Percentiles rank a stretch among this genome's conserved stretches.
Evolutionary conservation across 2,113 vertebrate genomes (phyloP).

Genomic region (Baryphthengus martii): DNA sequence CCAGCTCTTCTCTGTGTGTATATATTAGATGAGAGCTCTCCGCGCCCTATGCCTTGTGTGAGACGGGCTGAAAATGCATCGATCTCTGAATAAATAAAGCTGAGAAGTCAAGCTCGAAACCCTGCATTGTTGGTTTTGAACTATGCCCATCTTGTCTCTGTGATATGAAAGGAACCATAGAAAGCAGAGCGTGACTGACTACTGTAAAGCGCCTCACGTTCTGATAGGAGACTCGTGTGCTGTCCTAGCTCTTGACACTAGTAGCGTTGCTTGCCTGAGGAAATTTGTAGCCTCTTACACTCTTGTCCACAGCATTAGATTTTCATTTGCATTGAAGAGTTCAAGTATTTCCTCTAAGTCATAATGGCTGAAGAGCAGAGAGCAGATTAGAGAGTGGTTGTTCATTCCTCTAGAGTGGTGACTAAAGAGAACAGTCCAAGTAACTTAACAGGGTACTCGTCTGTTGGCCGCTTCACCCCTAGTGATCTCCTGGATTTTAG

Average conservation of each 20-base stretch:
- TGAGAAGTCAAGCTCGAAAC: constrained; percentile 12
- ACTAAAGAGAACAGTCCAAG: neutral
- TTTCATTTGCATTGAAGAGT: neutral
- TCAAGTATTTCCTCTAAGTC: neutral
- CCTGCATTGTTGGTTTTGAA: neutral
- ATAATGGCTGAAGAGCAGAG: neutral
- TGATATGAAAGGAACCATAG: neutral
- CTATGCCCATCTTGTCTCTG: neutral
- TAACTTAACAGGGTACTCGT: neutral
- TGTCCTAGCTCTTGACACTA: neutral
- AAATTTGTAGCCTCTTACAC: neutral
- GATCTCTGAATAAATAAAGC: neutral
- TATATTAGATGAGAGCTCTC: neutral
- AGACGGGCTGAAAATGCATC: constrained; percentile 8
- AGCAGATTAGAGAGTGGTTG: neutral
- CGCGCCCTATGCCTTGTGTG: neutral
- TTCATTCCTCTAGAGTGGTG: neutral
- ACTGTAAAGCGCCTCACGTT: neutral
- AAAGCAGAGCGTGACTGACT: neutral
- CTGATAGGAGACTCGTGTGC: neutral
- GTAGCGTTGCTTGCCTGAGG: neutral
- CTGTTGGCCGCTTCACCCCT: neutral
- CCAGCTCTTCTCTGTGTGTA: constrained; percentile 28
- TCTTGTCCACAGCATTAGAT: neutral
- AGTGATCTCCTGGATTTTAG: neutral